These are phyloP conservation scores for Perccottus glenii DNA, from an alignment of 2,113 vertebrate genomes.

Conservation along the genomic window DNA sequence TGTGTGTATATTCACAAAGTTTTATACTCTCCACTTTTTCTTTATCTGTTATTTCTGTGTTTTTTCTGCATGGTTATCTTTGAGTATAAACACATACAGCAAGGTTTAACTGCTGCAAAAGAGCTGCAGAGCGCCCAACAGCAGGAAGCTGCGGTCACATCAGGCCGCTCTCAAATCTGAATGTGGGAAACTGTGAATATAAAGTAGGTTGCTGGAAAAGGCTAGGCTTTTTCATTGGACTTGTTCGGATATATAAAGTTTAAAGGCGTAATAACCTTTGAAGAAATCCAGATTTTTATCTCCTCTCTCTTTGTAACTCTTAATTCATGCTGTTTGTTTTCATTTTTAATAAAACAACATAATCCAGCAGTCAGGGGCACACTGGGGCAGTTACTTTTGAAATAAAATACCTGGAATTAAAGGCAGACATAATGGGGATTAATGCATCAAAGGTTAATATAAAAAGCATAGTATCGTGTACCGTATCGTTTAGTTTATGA, in stretches of 20 bases:
- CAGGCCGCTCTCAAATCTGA: constrained; percentile 21
- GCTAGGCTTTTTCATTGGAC: constrained; percentile 11
- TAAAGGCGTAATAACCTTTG: constrained; percentile 33
- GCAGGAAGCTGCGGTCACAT: constrained; percentile 35
- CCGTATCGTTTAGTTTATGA: too few species aligned
- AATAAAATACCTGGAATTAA: not conserved
- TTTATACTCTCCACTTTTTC: constrained; percentile 17
- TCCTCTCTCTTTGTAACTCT: constrained; percentile 22
- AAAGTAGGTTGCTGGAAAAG: constrained; percentile 24
- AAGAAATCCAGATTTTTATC: constrained; percentile 28
- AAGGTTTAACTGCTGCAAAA: constrained; percentile 1
- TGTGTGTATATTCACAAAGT: constrained; percentile 14
- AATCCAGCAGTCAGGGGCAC: constrained; percentile 37
- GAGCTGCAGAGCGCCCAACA: constrained; percentile 6
- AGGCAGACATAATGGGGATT: constrained; percentile 42
- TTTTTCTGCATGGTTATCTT: not conserved
- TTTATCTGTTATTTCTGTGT: constrained; percentile 15
- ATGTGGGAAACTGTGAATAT: constrained; percentile 42
- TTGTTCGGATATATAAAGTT: constrained; percentile 37
- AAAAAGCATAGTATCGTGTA: too few species aligned
- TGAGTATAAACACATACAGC: constrained; percentile 18
- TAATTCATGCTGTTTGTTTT: constrained; percentile 31
- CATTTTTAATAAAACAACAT: constrained; percentile 51
- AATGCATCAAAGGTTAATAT: too few species aligned
- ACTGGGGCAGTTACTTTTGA: not conserved